phyloP scores from a whole-genome alignment of 2,888 invertebrate genomes.

The Machimus atricapillus region DNA sequence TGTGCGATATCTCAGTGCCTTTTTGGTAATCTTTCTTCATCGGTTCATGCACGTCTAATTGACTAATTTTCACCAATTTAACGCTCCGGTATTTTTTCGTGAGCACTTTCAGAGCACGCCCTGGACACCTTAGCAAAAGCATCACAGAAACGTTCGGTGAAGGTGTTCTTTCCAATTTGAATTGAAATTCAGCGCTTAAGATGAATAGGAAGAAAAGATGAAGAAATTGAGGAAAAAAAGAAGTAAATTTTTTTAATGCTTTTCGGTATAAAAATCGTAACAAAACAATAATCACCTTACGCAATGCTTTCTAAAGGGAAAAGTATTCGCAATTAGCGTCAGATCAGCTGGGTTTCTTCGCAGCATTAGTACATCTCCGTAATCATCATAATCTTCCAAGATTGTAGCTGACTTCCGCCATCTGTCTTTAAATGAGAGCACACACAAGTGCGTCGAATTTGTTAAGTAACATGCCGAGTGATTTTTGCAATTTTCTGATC shows the following conservation, averaged over 20 bases:
- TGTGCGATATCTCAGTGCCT: not conserved
- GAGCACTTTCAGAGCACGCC: not conserved
- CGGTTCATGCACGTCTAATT: slow-evolving; percentile 7
- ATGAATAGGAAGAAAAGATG: not conserved
- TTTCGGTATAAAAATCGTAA: not conserved
- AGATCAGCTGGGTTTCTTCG: not conserved
- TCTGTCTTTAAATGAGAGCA: not conserved
- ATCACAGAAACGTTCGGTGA: not conserved
- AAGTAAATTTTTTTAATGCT: not conserved
- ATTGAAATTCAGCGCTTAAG: not conserved
- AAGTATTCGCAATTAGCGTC: slow-evolving; percentile 11
- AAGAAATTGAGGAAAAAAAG: not conserved
- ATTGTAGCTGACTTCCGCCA: not conserved
- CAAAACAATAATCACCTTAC: not conserved
- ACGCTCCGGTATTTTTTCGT: slow-evolving; percentile 9
- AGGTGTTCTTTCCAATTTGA: not conserved
- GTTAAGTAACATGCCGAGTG: not conserved
- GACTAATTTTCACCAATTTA: slow-evolving; percentile 32
- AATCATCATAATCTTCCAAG: not conserved
- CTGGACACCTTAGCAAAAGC: not conserved
- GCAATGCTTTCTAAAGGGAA: slow-evolving; percentile 27
- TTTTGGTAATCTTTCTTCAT: not conserved
- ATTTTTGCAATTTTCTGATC: not conserved
- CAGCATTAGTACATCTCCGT: not conserved
- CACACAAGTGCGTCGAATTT: not conserved